Conservation (phyloP, 2,113 vertebrate species). For the Lepisosteus oculatus region DNA sequence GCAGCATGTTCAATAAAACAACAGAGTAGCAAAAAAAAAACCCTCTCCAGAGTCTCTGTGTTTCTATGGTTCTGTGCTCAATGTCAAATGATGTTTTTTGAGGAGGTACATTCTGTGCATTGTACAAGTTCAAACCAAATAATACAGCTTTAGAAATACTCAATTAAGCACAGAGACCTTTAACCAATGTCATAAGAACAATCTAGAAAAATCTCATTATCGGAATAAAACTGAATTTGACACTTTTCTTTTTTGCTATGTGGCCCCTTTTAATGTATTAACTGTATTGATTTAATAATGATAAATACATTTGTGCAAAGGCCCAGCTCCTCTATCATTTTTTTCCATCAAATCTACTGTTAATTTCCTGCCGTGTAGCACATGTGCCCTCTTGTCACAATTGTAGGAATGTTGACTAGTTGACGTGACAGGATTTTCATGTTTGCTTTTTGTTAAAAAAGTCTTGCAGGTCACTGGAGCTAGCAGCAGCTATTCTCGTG, state of each 20-base stretch:
- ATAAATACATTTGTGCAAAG: neutral
- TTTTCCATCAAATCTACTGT: neutral
- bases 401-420: neutral
- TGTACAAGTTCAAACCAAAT: constrained; percentile 44
- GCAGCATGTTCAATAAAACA: constrained; percentile 9
- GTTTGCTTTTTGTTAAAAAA: too few species aligned
- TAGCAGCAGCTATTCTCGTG: too few species aligned
- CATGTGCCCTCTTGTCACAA: constrained; percentile 5
- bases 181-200: constrained; percentile 50
- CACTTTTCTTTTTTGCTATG: constrained; percentile 41
- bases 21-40: constrained; percentile 10
- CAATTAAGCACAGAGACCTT: constrained; percentile 47
- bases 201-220: constrained; percentile 67
- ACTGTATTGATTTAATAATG: neutral
- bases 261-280: constrained; percentile 55
- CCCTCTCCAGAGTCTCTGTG: constrained; percentile 15
- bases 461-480: too few species aligned
- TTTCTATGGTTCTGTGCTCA: constrained; percentile 10
- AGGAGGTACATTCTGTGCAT: constrained; percentile 25
- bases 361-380: neutral
- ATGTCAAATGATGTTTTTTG: constrained; percentile 17
- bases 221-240: constrained; percentile 52
- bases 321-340: neutral
- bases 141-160: constrained; percentile 43
- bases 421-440: too few species aligned